Evolutionary conservation across 2,113 vertebrate species (phyloP).

Genomic region (Saccopteryx bilineata): DNA sequence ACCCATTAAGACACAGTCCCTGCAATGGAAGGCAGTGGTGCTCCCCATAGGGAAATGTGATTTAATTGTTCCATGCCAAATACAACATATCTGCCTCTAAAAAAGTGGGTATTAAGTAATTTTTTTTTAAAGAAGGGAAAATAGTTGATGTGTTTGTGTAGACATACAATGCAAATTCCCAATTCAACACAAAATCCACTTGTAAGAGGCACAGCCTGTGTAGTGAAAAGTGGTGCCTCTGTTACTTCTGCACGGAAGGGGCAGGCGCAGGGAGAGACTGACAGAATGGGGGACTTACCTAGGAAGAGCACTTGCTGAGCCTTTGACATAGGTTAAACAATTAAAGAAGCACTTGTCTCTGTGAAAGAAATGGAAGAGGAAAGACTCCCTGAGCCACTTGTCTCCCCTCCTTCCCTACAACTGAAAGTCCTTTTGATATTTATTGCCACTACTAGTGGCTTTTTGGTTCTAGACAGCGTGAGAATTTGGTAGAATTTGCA

Average conservation of each 20-base stretch:
- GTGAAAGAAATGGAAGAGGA: neutral
- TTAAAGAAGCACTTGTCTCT: neutral
- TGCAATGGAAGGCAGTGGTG: neutral
- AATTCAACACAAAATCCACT: neutral
- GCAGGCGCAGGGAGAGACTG: accelerated
- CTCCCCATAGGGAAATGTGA: neutral
- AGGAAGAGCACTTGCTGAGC: neutral
- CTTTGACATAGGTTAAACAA: neutral
- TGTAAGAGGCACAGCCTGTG: neutral
- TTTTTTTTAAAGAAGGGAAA: neutral
- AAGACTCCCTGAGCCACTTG: neutral
- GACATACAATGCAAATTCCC: neutral
- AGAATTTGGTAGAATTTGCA: neutral
- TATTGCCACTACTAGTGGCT: neutral
- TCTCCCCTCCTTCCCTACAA: neutral
- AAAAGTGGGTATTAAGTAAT: neutral
- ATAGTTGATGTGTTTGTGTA: neutral
- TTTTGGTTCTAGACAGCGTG: neutral
- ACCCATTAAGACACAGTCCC: neutral
- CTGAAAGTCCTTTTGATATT: neutral
- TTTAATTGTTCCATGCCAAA: slow-evolving; percentile 29
- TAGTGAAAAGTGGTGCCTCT: accelerated
- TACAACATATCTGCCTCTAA: neutral
- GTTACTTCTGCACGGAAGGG: accelerated
- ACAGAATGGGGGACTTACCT: accelerated